Base-by-base conservation (phyloP, 2,113 vertebrate genomes). In the Dicrurus megarhynchus region DNA sequence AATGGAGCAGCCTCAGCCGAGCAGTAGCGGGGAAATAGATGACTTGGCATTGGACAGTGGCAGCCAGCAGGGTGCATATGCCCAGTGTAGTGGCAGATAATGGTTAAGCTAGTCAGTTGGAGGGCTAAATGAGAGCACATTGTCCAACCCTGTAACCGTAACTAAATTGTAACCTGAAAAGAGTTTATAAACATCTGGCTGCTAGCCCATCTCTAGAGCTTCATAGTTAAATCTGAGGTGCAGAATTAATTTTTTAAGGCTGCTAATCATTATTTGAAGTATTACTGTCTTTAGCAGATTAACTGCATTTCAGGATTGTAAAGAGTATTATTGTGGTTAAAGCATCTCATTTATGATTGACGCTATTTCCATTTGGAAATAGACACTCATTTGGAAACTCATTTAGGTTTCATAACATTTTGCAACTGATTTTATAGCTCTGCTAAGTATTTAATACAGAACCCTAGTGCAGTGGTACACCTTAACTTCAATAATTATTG, bases 161-260 rank as follows among this genome's bases (percentile, higher is more conserved):
- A 96, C 97, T 96, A 97, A 97, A 97, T 71, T 21, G 96, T 87
- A 97, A 96, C 92, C 87, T 97, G 95, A 97, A 97, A 97, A 96
- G 96, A 93, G 95, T 96, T 96, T 71, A 96, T 96, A 96, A 95
- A 97, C 94, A 97, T 96, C 96, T 97, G 96, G 95, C 94, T 79
- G 84, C 89, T 94, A 46, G 80, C 90, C 87, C 67, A 78, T 95
- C 87, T 79, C 75, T 61, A 35, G 82, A 85, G 91, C 90, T 94
- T 95, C 89, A 92, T 77, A 90, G 91, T 83, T 92, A 93, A 92
- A 78, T 92, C 49, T 30, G 76, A 92, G 88, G 64, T 87, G 74
- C 64, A 76, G 71, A 78, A 20, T 44, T 70, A 78, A 20, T 44
- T 70, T 95, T 79, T 92, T 53, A 83, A 94, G 63, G 35, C 47